Conservation (phyloP, 2,888 invertebrate genomes). For the Chaitophorus viminalis region DNA sequence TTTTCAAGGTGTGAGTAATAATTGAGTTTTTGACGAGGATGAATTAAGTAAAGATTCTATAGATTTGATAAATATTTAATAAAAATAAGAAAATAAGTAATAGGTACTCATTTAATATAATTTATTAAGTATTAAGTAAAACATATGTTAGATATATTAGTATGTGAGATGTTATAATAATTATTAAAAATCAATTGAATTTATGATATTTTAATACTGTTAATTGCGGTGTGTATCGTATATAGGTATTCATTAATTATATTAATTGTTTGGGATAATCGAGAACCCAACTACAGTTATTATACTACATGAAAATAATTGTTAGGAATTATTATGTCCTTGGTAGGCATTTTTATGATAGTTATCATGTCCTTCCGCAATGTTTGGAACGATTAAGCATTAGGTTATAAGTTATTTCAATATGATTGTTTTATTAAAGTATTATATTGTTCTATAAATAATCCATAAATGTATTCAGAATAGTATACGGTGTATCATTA, state of each 20-base stretch:
- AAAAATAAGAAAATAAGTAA: too few relatives aligned
- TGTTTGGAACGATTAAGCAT: neutral
- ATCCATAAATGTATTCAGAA: neutral
- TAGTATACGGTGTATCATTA: neutral
- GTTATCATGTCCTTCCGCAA: neutral
- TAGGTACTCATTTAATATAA: too few relatives aligned
- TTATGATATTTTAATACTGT: too few relatives aligned
- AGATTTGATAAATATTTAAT: too few relatives aligned
- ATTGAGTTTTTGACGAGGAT: too few relatives aligned
- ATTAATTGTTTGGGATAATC: neutral
- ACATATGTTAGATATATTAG: too few relatives aligned
- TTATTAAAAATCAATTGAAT: too few relatives aligned
- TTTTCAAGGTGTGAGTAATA: too few relatives aligned
- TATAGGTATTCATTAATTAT: neutral
- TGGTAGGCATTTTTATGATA: neutral
- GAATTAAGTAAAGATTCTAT: too few relatives aligned
- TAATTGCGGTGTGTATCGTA: neutral
- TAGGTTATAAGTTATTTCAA: constrained; percentile 1
- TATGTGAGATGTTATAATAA: too few relatives aligned
- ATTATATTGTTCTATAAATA: neutral
- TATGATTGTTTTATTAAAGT: constrained; percentile 14
- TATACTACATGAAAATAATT: neutral
- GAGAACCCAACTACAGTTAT: neutral
- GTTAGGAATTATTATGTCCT: neutral
- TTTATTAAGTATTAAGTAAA: too few relatives aligned